These are phyloP conservation scores for Rhaphigaster nebulosa DNA, from an alignment of 2,888 invertebrate genomes.

Conservation along the genomic window DNA sequence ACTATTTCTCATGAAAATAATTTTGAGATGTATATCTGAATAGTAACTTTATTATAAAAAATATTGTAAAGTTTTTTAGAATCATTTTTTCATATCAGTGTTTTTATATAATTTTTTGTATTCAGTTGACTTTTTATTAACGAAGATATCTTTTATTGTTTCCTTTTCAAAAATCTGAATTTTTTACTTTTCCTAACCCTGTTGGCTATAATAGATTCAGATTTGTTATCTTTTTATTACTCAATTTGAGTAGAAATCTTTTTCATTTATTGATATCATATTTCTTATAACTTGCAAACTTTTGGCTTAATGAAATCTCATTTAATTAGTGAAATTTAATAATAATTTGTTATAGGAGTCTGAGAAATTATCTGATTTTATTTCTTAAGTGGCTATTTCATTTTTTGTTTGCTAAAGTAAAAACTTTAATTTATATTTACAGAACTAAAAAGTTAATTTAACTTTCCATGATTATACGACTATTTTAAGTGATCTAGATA, in stretches of 20 bases:
- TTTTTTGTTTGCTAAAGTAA: background rate
- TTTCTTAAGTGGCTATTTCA: background rate
- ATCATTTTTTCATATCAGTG: too few relatives aligned
- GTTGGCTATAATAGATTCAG: background rate
- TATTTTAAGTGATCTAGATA: background rate
- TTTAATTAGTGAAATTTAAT: background rate
- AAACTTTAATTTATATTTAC: background rate
- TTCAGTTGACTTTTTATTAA: background rate
- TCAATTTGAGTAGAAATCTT: too few relatives aligned
- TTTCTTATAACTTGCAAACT: too few relatives aligned
- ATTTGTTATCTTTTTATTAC: background rate
- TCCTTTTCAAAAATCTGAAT: background rate
- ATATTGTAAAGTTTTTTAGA: too few relatives aligned
- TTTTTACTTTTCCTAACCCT: background rate
- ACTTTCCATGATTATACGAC: conserved; percentile 21
- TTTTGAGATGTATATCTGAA: background rate
- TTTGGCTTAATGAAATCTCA: background rate
- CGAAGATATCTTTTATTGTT: background rate
- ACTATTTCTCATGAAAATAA: background rate
- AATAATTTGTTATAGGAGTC: too few relatives aligned
- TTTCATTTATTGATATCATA: too few relatives aligned
- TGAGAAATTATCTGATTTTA: too few relatives aligned
- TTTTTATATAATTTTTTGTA: background rate
- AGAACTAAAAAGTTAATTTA: background rate
- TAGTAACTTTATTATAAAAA: background rate